phyloP scores from a whole-genome alignment of 2,113 vertebrate genomes.

The Corynorhinus townsendii region DNA sequence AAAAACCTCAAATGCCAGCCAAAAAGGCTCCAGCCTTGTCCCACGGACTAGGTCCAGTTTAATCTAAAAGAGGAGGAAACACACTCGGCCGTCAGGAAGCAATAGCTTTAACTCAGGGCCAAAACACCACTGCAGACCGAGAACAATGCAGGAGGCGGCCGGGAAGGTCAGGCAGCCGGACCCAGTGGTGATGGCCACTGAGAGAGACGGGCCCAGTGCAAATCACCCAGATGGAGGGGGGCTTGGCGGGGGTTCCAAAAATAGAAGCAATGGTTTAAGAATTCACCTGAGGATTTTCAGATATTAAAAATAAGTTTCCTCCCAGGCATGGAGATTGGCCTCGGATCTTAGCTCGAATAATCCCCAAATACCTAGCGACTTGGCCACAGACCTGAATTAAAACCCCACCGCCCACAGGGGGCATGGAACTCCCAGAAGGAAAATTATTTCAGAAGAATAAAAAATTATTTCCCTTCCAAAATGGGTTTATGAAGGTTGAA shows the following conservation, averaged over 20 bases:
- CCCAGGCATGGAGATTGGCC: not conserved
- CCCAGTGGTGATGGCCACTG: not conserved
- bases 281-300: not conserved
- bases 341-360: not conserved
- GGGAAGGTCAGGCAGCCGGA: not conserved
- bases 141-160: not conserved
- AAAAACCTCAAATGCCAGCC: not conserved
- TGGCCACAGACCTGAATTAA: not conserved
- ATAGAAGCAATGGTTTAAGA: not conserved
- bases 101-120: not conserved
- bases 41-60: not conserved
- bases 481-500: not conserved
- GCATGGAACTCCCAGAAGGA: not conserved
- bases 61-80: not conserved
- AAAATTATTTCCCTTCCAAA: not conserved
- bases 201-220: not conserved
- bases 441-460: not conserved
- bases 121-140: not conserved
- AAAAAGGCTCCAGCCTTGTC: not conserved
- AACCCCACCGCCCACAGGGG: not conserved
- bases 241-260: not conserved
- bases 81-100: not conserved
- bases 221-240: no score
- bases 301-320: not conserved
- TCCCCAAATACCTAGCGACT: not conserved